Conservation (phyloP, 2,113 vertebrate genomes). For the Willisornis vidua region DNA sequence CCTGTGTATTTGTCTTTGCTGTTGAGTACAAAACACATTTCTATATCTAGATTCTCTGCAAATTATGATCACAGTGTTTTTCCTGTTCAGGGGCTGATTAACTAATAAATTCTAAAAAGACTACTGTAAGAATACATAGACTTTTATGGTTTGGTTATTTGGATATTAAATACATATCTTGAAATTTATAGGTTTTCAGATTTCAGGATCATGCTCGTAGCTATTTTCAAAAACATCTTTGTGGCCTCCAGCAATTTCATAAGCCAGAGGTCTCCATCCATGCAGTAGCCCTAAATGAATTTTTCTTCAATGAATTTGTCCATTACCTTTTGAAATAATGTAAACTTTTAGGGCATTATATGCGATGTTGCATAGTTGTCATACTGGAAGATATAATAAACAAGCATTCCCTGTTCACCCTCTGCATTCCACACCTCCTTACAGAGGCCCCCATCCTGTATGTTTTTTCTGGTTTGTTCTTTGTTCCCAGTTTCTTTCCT, state of each 20-base stretch:
- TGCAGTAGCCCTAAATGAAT: neutral
- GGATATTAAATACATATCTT: neutral
- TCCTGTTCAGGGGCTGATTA: neutral
- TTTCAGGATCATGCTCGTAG: neutral
- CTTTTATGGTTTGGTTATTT: neutral
- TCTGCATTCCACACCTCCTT: neutral
- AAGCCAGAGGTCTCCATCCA: neutral
- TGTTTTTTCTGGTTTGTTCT: neutral
- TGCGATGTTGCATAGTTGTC: neutral
- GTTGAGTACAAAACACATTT: neutral
- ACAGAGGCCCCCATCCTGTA: neutral
- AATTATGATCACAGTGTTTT: neutral
- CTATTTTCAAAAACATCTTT: neutral
- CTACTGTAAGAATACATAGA: neutral
- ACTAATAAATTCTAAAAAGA: neutral
- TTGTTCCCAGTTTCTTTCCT: neutral
- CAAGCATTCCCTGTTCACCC: neutral
- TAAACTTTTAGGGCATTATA: neutral
- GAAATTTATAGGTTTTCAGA: neutral
- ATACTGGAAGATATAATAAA: neutral
- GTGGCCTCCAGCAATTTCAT: neutral
- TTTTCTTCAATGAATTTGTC: neutral
- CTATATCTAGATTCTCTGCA: neutral
- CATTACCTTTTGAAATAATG: neutral
- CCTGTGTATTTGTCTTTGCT: neutral